These are phyloP conservation scores for Fundulus diaphanus DNA, from an alignment of 2,797 vertebrate species.

Conservation along the genomic window DNA sequence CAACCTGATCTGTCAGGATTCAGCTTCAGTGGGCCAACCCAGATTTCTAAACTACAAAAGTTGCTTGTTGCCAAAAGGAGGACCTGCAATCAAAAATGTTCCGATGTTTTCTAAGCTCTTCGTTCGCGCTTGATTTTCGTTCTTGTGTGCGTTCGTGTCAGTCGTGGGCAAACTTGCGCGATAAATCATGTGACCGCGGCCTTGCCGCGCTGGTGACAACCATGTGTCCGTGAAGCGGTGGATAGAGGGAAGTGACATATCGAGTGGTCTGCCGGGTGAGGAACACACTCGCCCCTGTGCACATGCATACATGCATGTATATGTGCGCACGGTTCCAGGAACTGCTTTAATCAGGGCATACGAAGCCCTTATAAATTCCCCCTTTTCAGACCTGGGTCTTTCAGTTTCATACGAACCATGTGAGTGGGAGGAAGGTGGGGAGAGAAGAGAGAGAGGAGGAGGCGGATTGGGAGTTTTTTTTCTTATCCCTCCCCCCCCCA, in stretches of 20 bases:
- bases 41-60: neutral
- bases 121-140: neutral
- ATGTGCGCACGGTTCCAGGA: slow-evolving; percentile 67
- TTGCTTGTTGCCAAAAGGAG: neutral
- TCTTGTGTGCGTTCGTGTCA: slow-evolving; percentile 2
- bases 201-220: slow-evolving; percentile 64
- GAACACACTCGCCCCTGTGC: slow-evolving; percentile 28
- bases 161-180: slow-evolving; percentile 41
- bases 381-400: slow-evolving; percentile 75
- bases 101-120: neutral
- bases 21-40: neutral
- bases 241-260: slow-evolving; percentile 64
- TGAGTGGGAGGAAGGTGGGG: slow-evolving; percentile 64
- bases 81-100: neutral
- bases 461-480: slow-evolving; percentile 42
- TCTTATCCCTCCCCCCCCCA: slow-evolving; percentile 11
- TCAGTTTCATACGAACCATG: slow-evolving; percentile 72
- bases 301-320: slow-evolving; percentile 27
- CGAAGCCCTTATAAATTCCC: slow-evolving; percentile 79
- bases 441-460: slow-evolving; percentile 41
- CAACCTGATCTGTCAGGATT: neutral
- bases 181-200: slow-evolving; percentile 64
- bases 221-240: slow-evolving; percentile 63
- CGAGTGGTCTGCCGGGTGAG: slow-evolving; percentile 67
- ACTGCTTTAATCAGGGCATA: slow-evolving; percentile 76